These are phyloP conservation scores for Sitodiplosis mosellana DNA, from an alignment of 1,140 invertebrate genomes.

Conservation along the genomic window DNA sequence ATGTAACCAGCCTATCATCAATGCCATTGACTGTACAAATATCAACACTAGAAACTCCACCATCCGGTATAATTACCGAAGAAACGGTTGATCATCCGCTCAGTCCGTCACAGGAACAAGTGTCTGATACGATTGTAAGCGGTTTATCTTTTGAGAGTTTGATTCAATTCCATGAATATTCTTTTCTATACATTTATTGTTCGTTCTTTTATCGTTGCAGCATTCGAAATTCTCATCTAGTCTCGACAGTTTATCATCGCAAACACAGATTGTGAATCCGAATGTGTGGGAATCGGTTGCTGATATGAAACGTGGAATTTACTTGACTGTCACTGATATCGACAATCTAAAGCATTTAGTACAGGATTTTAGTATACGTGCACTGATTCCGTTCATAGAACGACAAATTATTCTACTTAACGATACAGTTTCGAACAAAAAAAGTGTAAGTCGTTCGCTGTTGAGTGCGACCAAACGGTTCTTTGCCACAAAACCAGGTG, in stretches of 20 bases:
- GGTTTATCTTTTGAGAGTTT: neutral
- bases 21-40: slow-evolving; percentile 28
- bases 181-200: neutral
- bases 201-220: slow-evolving; percentile 5
- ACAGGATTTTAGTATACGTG: slow-evolving; percentile 71
- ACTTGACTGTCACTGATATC: slow-evolving; percentile 60
- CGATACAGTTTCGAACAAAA: slow-evolving; percentile 72
- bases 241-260: slow-evolving; percentile 32
- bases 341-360: slow-evolving; percentile 71
- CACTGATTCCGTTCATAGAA: slow-evolving; percentile 78
- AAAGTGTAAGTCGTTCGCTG: slow-evolving; percentile 78
- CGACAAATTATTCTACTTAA: slow-evolving; percentile 63
- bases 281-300: slow-evolving; percentile 32
- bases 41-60: slow-evolving; percentile 8
- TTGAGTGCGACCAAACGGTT: slow-evolving; percentile 86
- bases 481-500: slow-evolving; percentile 79
- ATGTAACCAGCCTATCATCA: slow-evolving; percentile 28
- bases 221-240: slow-evolving; percentile 30
- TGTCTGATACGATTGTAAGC: slow-evolving; percentile 18
- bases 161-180: neutral
- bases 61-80: slow-evolving; percentile 9
- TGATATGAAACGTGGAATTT: slow-evolving; percentile 42
- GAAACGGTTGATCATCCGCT: slow-evolving; percentile 35
- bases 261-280: slow-evolving; percentile 34
- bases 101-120: slow-evolving; percentile 31